phyloP scores from a whole-genome alignment of 2,113 vertebrate genomes.

The Eidolon helvum region DNA sequence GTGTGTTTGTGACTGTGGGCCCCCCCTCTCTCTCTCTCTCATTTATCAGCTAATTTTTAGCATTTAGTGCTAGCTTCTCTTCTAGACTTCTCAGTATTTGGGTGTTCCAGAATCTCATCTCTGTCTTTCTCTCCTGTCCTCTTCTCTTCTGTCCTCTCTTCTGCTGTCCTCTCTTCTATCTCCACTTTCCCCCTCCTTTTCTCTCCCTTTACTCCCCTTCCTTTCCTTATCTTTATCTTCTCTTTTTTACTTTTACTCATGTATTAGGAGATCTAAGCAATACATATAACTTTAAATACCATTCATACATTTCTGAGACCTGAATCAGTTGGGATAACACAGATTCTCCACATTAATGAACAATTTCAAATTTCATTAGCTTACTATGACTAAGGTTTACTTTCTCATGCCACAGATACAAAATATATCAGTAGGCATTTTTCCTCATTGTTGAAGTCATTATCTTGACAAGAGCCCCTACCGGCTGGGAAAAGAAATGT shows the following conservation, averaged over 20 bases:
- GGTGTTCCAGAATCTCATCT: background rate
- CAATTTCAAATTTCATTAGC: background rate
- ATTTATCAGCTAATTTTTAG: too few relatives aligned
- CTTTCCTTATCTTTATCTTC: background rate
- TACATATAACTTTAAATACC: background rate
- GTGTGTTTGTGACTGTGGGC: too few relatives aligned
- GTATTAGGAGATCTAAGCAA: background rate
- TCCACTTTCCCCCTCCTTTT: rapidly evolving
- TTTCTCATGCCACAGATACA: background rate
- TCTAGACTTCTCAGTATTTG: background rate
- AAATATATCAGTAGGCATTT: background rate
- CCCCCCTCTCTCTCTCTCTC: too few relatives aligned
- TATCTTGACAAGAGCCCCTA: background rate
- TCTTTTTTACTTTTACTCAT: background rate
- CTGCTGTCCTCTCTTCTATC: background rate
- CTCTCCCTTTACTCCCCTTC: background rate
- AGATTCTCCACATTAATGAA: background rate
- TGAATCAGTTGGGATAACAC: background rate
- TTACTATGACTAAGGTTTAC: background rate
- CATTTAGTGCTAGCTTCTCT: background rate
- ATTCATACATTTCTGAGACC: background rate
- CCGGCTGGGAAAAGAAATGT: background rate
- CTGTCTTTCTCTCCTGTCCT: background rate
- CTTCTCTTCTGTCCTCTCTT: too few relatives aligned
- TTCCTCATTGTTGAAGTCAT: background rate